Conservation (phyloP, 2,888 invertebrate species). For the Exephanes ischioxanthus region DNA sequence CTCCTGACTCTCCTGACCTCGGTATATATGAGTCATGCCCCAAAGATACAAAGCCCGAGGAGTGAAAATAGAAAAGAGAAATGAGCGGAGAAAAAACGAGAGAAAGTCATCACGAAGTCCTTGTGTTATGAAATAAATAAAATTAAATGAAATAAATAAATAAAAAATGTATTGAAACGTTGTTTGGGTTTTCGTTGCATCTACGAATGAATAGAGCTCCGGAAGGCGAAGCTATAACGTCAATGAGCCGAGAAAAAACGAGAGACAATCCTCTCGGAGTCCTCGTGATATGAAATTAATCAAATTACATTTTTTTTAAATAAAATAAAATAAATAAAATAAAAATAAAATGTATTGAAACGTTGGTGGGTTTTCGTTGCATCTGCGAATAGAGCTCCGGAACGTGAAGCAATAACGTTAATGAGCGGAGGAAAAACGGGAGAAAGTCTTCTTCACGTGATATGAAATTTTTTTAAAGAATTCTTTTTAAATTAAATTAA, state of each 20-base stretch:
- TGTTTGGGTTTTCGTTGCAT: conserved; percentile 26
- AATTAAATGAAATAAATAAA: background rate
- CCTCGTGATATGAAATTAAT: no score
- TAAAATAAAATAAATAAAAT: no score
- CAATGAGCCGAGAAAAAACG: no score
- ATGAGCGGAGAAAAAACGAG: background rate
- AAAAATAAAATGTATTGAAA: no score
- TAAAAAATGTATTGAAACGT: conserved; percentile 35
- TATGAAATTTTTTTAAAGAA: no score
- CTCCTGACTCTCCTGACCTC: conserved; percentile 33
- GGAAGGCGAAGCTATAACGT: conserved; percentile 34
- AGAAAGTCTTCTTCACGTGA: no score
- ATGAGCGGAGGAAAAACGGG: no score
- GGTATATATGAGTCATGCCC: conserved; percentile 30
- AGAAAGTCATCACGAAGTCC: background rate
- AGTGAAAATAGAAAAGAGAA: background rate
- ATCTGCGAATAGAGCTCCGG: no score
- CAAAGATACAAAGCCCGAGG: conserved; percentile 29
- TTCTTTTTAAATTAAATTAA: no score
- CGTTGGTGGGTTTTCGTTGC: no score
- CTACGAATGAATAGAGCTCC: conserved; percentile 29
- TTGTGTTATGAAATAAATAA: conserved; percentile 2
- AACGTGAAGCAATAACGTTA: conserved; percentile 4
- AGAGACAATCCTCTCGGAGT: no score
- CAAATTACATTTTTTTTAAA: no score